Evolutionary conservation across 2,797 vertebrate species (phyloP), one percentile per base, ranked within the genome.

Genomic region (Selene dorsalis): DNA sequence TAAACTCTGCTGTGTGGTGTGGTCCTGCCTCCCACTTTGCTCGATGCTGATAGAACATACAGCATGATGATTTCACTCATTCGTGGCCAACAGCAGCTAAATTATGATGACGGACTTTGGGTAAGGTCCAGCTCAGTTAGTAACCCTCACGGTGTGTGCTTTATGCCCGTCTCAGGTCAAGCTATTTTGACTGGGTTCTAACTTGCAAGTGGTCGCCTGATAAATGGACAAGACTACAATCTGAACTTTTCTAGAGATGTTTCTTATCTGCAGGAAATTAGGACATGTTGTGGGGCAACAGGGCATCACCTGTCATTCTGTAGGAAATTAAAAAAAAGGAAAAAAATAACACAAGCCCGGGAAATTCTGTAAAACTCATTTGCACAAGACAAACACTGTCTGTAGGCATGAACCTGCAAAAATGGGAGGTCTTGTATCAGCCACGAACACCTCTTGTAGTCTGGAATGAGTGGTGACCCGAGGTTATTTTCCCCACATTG

Each of bases 381-480:
- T 84, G 65, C 58, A 79, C 57, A 66, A 85, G 84, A 82, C 83
- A 87, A 83, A 77, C 69, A 73, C 30, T 0, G 52, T 75, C 76
- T 76, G 53, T 18, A 0, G 47, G 55, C 20, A 69, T 73, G 79
- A 79, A 75, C 75, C 45, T 68, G 69, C 17, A 79, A 69, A 69
- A 59, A 45, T 4, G 24, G 26, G 68, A 26, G 61, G 50, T 77
- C 71, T 88, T 61, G 65, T 57, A 73, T 26, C 32, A 9, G 66
- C 58, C 38, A 62, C 43, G 17, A 59, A 43, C 18, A 41, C 41
- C 69, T 73, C 73, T 61, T 87, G 85, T 85, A 75, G 62, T 77
- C 41, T 77, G 63, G 50, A 87, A 85, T 83, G 69, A 87, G 76
- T 26, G 10, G 26, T 82, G 83, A 89, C 87, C 87, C 0, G 16